Conservation (phyloP, 2,797 vertebrate genomes). For the Coreius guichenoti region DNA sequence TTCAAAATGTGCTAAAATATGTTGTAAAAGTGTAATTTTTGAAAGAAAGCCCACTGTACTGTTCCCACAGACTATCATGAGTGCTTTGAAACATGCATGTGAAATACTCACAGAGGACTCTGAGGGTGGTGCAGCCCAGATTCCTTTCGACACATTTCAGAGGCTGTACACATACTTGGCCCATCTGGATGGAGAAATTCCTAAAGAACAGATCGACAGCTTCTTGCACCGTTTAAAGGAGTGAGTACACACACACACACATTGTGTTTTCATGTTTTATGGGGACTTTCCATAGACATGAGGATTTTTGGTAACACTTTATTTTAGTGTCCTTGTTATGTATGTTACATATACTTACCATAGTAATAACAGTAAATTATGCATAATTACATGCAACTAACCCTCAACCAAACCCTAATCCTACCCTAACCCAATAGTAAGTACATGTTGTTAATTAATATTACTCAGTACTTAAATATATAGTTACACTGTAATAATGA, state of each 20-base stretch:
- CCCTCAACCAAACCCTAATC: no score
- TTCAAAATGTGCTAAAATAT: neutral
- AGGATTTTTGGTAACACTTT: no score
- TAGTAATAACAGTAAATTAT: no score
- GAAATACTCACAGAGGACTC: slow-evolving; percentile 87
- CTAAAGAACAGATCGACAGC: slow-evolving; percentile 65
- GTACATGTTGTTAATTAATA: no score
- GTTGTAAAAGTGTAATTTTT: neutral
- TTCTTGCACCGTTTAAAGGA: slow-evolving; percentile 78
- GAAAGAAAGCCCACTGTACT: neutral
- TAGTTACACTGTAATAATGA: neutral
- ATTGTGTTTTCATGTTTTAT: neutral
- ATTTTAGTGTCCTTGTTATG: no score
- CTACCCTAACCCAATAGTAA: no score
- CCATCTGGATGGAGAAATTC: slow-evolving; percentile 79
- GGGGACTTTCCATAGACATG: neutral
- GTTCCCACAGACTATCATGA: slow-evolving; percentile 78
- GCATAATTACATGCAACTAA: no score
- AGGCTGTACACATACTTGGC: slow-evolving; percentile 86
- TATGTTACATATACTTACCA: no score
- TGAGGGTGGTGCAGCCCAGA: slow-evolving; percentile 79
- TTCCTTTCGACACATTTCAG: slow-evolving; percentile 81
- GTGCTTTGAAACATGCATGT: slow-evolving; percentile 84
- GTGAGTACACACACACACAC: slow-evolving; percentile 71
- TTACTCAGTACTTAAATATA: no score